phyloP scores from a whole-genome alignment of 2,888 invertebrate genomes.

The Mythimna lalbum region DNA sequence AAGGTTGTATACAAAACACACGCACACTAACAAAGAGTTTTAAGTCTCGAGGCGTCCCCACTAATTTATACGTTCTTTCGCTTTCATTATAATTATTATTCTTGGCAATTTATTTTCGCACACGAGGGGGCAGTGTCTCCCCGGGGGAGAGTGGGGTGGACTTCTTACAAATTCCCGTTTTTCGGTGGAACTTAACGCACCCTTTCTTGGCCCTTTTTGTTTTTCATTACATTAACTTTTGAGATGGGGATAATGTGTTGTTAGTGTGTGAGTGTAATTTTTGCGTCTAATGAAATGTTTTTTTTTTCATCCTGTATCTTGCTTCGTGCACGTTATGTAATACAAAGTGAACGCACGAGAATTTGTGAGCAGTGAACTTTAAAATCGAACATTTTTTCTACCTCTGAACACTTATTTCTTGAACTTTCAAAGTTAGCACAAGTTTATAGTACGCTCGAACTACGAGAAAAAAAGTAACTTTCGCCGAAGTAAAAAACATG shows the following conservation, averaged over 20 bases:
- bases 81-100: slow-evolving; percentile 91
- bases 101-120: slow-evolving; percentile 91
- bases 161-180: slow-evolving; percentile 91
- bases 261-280: slow-evolving; percentile 84
- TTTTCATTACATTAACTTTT: slow-evolving; percentile 91
- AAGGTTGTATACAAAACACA: slow-evolving; percentile 67
- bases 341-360: background rate
- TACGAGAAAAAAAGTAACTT: slow-evolving; percentile 56
- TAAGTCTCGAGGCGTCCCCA: slow-evolving; percentile 88
- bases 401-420: slow-evolving; percentile 10
- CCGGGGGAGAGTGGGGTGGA: slow-evolving; percentile 77
- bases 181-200: slow-evolving; percentile 90
- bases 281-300: slow-evolving; percentile 77
- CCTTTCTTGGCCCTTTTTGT: slow-evolving; percentile 91
- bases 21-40: slow-evolving; percentile 74
- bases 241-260: slow-evolving; percentile 88
- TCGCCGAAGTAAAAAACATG: slow-evolving; percentile 67
- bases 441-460: slow-evolving; percentile 38
- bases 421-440: slow-evolving; percentile 37
- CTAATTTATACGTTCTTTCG: slow-evolving; percentile 91
- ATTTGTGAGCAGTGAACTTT: slow-evolving; percentile 15
- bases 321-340: slow-evolving; percentile 22
- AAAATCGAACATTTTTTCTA: slow-evolving; percentile 8
- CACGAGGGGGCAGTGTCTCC: slow-evolving; percentile 87
- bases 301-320: slow-evolving; percentile 59